phyloP scores from a whole-genome alignment of 2,797 vertebrate species.

The Sebastes ruberrimus region DNA sequence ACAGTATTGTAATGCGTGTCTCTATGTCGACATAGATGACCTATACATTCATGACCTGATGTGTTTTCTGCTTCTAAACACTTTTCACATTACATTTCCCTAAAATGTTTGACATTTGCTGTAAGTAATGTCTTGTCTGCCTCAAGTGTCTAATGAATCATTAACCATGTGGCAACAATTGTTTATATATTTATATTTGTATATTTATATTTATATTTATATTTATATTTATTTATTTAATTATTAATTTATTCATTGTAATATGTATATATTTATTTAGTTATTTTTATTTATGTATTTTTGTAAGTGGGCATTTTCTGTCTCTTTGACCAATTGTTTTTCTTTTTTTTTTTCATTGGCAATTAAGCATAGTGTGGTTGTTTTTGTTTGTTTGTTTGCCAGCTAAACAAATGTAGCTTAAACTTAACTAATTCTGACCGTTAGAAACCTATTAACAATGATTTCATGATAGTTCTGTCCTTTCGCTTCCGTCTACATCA shows the following conservation, averaged over 20 bases:
- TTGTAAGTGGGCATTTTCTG: neutral
- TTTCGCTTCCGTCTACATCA: neutral
- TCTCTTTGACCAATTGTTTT: neutral
- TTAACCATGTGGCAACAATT: too few relatives aligned
- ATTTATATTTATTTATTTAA: too few relatives aligned
- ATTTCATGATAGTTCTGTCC: neutral
- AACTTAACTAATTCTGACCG: neutral
- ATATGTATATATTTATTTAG: too few relatives aligned
- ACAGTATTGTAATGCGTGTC: too few relatives aligned
- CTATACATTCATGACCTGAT: too few relatives aligned
- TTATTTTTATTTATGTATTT: too few relatives aligned
- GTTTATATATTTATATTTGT: too few relatives aligned
- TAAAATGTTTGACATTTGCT: neutral
- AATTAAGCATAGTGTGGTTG: neutral
- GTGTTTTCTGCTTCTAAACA: neutral
- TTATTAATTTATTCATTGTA: too few relatives aligned
- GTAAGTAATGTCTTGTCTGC: neutral
- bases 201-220: too few relatives aligned
- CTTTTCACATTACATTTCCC: neutral
- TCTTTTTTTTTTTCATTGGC: neutral
- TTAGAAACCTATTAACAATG: neutral
- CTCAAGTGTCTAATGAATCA: too few relatives aligned
- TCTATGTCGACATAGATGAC: too few relatives aligned
- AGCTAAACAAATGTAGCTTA: neutral
- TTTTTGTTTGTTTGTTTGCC: neutral